A percentile compares a stretch with the other conserved stretches of the same genome.
Conservation (phyloP, 2,113 vertebrate species). For the Lontra canadensis region DNA sequence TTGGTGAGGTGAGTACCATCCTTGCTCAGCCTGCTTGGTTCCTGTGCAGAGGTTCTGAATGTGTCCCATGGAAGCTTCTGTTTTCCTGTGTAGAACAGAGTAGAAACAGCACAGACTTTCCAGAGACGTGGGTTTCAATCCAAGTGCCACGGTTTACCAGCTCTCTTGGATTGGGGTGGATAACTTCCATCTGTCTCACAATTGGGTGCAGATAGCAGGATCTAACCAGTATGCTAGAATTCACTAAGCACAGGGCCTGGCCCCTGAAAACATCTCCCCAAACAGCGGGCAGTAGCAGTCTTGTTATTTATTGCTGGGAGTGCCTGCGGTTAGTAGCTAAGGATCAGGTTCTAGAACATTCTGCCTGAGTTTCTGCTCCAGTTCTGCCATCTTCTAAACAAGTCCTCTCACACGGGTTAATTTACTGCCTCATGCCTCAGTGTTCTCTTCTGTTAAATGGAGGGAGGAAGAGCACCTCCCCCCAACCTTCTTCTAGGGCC, state of each 20-base stretch:
- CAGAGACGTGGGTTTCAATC: not conserved
- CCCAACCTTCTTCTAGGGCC: too few relatives aligned
- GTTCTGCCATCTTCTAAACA: not conserved
- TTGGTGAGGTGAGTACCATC: not conserved
- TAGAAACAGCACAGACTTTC: not conserved
- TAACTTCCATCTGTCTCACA: not conserved
- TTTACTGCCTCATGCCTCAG: not conserved
- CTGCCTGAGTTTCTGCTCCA: not conserved
- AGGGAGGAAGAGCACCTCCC: not conserved
- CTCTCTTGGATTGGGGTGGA: not conserved
- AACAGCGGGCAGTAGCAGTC: not conserved
- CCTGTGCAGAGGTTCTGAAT: not conserved
- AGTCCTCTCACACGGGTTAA: not conserved
- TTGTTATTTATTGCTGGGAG: not conserved
- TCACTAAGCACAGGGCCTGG: not conserved
- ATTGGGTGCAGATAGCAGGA: too few relatives aligned
- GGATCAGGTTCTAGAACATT: not conserved
- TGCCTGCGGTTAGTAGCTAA: not conserved
- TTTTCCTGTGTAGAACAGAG: not conserved
- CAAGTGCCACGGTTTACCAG: not conserved
- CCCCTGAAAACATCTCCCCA: not conserved
- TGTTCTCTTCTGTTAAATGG: not conserved
- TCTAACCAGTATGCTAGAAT: not conserved
- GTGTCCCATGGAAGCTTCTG: fast-evolving
- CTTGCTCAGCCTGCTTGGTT: not conserved